phyloP scores from a whole-genome alignment of 2,888 invertebrate genomes.

The Parnassius apollo region DNA sequence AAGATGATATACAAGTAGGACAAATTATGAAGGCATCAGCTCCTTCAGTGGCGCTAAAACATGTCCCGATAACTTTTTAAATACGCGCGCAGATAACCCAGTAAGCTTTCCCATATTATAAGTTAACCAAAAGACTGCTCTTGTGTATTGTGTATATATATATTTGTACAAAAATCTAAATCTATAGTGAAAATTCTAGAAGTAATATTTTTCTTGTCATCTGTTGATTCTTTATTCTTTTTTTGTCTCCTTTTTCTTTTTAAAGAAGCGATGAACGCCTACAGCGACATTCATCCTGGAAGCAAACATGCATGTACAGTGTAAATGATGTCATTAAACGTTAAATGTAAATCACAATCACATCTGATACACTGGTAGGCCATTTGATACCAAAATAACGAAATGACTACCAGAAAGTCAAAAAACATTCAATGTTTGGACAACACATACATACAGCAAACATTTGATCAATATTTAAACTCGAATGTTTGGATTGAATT shows the following conservation, averaged over 20 bases:
- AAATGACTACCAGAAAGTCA: no score
- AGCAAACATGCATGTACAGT: constrained; percentile 30
- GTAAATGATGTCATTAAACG: no score
- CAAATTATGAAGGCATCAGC: no score
- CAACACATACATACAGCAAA: no score
- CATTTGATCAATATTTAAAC: no score
- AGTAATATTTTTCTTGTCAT: constrained; percentile 19
- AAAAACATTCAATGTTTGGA: no score
- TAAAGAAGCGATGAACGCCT: constrained; percentile 66
- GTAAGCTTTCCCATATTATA: background rate
- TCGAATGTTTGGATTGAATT: no score
- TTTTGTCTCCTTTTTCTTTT: constrained; percentile 51
- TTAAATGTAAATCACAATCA: no score
- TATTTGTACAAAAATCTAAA: constrained; percentile 35
- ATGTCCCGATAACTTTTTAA: background rate
- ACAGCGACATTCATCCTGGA: constrained; percentile 68
- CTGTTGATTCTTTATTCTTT: constrained; percentile 43
- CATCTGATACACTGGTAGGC: no score
- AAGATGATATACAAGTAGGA: no score
- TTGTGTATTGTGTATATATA: constrained; percentile 3
- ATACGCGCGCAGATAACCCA: constrained; percentile 7
- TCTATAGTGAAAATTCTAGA: constrained; percentile 36
- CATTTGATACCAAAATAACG: no score
- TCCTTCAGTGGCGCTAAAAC: no score
- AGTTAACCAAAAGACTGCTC: constrained; percentile 12